Evolutionary conservation across 1,140 invertebrate genomes (phyloP).

Genomic region (Drosophila arizonae): DNA sequence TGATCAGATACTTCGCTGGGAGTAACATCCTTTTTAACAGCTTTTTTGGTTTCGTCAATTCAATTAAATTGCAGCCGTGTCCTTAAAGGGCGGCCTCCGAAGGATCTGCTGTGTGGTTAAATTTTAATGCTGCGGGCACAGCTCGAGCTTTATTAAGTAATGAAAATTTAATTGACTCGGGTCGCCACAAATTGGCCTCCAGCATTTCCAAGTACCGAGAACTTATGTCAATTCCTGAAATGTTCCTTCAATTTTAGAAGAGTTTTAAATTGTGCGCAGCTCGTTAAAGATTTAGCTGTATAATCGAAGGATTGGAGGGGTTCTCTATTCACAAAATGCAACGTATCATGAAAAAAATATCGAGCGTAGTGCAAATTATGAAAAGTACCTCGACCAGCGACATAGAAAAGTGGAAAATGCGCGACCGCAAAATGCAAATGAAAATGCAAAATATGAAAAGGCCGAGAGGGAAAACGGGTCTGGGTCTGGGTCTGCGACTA

Average conservation of each 20-base stretch:
- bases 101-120: constrained; percentile 58
- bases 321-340: constrained; percentile 48
- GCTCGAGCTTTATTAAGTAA: constrained; percentile 43
- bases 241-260: constrained; percentile 37
- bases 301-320: constrained; percentile 8
- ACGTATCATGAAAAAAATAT: constrained; percentile 58
- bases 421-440: constrained; percentile 46
- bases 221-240: constrained; percentile 9
- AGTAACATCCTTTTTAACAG: not conserved
- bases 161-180: constrained; percentile 73
- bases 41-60: constrained; percentile 49
- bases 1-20: not conserved
- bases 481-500: constrained; percentile 40
- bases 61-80: constrained; percentile 62
- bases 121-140: constrained; percentile 69
- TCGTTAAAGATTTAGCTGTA: constrained; percentile 50
- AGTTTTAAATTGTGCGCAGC: constrained; percentile 34
- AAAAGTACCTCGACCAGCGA: constrained; percentile 35
- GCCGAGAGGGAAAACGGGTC: constrained; percentile 48
- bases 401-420: constrained; percentile 19
- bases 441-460: constrained; percentile 66
- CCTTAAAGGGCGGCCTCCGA: constrained; percentile 55
- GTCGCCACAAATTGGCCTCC: constrained; percentile 55
- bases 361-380: constrained; percentile 58
- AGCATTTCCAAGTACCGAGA: constrained; percentile 5